These are phyloP conservation scores for Amblyjoppa proteus DNA, from an alignment of 2,888 invertebrate species.

Conservation along the genomic window DNA sequence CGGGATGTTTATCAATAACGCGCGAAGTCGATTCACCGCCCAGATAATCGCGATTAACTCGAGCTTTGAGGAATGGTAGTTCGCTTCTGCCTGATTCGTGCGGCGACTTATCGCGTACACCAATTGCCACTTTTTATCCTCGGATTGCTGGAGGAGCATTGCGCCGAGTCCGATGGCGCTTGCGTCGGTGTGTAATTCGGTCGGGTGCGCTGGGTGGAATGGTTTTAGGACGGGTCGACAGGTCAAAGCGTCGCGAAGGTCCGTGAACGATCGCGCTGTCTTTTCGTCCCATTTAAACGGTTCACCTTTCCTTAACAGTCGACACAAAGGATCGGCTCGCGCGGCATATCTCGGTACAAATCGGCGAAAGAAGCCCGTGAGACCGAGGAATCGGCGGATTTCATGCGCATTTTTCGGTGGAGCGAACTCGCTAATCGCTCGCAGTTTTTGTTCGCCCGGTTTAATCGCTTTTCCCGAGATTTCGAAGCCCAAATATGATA, in stretches of 20 bases:
- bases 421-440: conserved; percentile 59
- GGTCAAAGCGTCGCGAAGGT: conserved; percentile 29
- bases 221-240: conserved; percentile 20
- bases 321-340: conserved; percentile 24
- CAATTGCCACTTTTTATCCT: not conserved
- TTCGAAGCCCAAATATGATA: conserved; percentile 76
- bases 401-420: conserved; percentile 32
- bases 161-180: conserved; percentile 41
- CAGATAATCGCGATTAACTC: conserved; percentile 68
- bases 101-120: too few species aligned
- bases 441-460: conserved; percentile 66
- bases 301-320: conserved; percentile 30
- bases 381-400: conserved; percentile 40
- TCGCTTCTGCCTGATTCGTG: too few species aligned
- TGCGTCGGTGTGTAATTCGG: too few species aligned
- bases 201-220: conserved; percentile 22
- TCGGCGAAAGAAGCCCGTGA: conserved; percentile 28
- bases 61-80: conserved; percentile 25
- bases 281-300: not conserved
- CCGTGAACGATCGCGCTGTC: conserved; percentile 26
- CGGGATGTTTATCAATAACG: not conserved
- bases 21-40: conserved; percentile 49
- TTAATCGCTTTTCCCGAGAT: conserved; percentile 49
- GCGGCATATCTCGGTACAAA: conserved; percentile 22
- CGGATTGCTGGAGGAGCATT: conserved; percentile 30